Base-by-base conservation (phyloP, 2,888 invertebrate genomes). In the Plebejus anna region DNA sequence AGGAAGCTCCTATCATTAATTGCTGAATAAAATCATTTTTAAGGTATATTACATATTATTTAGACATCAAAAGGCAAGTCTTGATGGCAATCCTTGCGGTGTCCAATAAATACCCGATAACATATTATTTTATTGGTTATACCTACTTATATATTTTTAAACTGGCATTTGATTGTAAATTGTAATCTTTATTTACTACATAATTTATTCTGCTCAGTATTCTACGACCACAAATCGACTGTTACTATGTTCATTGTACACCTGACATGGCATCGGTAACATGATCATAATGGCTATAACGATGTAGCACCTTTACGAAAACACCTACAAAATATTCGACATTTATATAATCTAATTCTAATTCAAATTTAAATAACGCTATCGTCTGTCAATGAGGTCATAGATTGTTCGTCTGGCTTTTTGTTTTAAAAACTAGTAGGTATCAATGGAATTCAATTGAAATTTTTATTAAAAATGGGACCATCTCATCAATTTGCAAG, bases 201-300 rank as follows among this genome's bases (percentile, higher is more conserved):
- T 61, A 22, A 22, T 61, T 22, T 61, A 59, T 22, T 9, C n/a
- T 22, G 59, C 11, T 61, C 9, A 61, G 28, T 61, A 61, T 59
- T 59, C 81, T 83, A 84, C 87, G 86, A 87, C 87, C 86, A 86
- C 87, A 82, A 80, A 79, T 80, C 78, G 55, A 55, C 11, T 75
- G 70, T 75, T 28, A 72, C 42, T 22, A 71, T 55, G 55, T 55
- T 4, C 55, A 55, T 55, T 16, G 9, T 42, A 9, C 22, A 11
- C 47, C 22, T 72, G 4, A 47, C 47, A 42, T 51, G 47, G 32
- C 73, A 55, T 73, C 73, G 73, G 73, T 73, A 76, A 72, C 79
- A 77, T 75, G 75, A 72, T 77, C 77, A 55, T 73, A 73, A 73
- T 76, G 55, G 70, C 76, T 76, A 71, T 72, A 55, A 55, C 28